phyloP scores from a whole-genome alignment of 2,888 invertebrate genomes.

The Salticus scenicus region DNA sequence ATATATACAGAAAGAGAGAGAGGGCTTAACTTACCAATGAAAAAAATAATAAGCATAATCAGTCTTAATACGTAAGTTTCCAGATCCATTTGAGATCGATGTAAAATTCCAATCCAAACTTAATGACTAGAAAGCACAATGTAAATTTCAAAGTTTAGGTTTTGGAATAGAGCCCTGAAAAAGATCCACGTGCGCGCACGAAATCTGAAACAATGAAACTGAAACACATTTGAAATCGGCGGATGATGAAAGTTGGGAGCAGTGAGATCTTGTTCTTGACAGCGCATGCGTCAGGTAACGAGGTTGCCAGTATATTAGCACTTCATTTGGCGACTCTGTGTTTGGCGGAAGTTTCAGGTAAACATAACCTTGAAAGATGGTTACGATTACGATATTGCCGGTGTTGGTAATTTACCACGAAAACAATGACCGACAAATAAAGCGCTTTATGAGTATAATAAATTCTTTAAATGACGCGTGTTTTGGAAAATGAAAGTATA shows the following conservation, averaged over 20 bases:
- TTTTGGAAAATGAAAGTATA: too few relatives aligned
- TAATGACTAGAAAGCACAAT: too few relatives aligned
- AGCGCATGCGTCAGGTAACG: constrained; percentile 9
- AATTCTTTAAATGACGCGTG: too few relatives aligned
- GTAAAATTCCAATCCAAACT: not conserved
- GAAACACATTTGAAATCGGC: constrained; percentile 24
- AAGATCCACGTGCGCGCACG: constrained; percentile 5
- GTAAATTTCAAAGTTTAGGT: not conserved
- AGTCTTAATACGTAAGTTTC: not conserved
- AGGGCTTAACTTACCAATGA: constrained; percentile 5
- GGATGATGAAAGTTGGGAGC: not conserved
- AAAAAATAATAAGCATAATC: not conserved
- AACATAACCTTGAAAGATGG: constrained; percentile 9
- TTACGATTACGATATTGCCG: not conserved
- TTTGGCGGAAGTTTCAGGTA: not conserved
- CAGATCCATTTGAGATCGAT: not conserved
- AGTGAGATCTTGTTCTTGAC: not conserved
- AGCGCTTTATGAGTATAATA: too few relatives aligned
- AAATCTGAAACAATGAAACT: constrained; percentile 15
- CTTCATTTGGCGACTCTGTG: not conserved
- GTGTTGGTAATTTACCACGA: too few relatives aligned
- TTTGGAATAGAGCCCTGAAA: not conserved
- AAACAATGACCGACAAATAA: too few relatives aligned
- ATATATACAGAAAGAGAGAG: not conserved
- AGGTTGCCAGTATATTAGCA: not conserved